Conservation (phyloP, 37 sponge, comb jelly and placozoan genomes). For the Axinella damicornis region DNA sequence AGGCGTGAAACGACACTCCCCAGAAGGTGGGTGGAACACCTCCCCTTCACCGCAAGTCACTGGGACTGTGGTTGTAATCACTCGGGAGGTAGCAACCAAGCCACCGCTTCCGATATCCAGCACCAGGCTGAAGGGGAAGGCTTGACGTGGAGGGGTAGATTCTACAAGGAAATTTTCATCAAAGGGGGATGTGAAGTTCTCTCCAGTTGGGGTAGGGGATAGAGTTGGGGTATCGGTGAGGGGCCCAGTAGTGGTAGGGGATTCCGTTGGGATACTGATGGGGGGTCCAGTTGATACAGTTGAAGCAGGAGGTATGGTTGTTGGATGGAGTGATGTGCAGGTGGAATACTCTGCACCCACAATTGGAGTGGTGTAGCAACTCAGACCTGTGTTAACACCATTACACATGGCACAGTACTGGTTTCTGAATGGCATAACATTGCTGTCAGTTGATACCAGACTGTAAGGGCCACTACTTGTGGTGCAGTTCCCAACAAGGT, state of each 20-base stretch:
- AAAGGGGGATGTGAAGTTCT: too few relatives aligned
- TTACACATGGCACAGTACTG: constrained; percentile 31
- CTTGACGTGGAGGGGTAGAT: too few relatives aligned
- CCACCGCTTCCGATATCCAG: constrained; percentile 17
- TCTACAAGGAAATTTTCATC: too few relatives aligned
- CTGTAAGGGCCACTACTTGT: background rate
- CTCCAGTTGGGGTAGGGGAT: too few relatives aligned
- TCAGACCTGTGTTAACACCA: background rate
- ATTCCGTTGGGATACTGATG: too few relatives aligned
- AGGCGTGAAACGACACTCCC: constrained; percentile 14
- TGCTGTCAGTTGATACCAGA: background rate
- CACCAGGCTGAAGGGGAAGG: constrained; percentile 26
- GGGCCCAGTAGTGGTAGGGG: too few relatives aligned
- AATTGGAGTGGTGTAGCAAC: too few relatives aligned
- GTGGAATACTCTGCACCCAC: background rate
- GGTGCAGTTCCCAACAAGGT: background rate
- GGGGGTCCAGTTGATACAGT: background rate
- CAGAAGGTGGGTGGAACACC: background rate
- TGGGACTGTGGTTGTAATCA: background rate
- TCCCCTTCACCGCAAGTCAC: constrained; percentile 2
- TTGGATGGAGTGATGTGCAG: too few relatives aligned
- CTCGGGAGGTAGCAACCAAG: background rate
- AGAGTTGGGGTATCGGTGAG: too few relatives aligned
- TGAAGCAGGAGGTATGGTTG: background rate
- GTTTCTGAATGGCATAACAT: background rate